Percentiles rank a stretch among this genome's conserved stretches.
These are phyloP conservation scores for Oreochromis niloticus DNA, from an alignment of 2,113 vertebrate genomes.

Conservation along the genomic window DNA sequence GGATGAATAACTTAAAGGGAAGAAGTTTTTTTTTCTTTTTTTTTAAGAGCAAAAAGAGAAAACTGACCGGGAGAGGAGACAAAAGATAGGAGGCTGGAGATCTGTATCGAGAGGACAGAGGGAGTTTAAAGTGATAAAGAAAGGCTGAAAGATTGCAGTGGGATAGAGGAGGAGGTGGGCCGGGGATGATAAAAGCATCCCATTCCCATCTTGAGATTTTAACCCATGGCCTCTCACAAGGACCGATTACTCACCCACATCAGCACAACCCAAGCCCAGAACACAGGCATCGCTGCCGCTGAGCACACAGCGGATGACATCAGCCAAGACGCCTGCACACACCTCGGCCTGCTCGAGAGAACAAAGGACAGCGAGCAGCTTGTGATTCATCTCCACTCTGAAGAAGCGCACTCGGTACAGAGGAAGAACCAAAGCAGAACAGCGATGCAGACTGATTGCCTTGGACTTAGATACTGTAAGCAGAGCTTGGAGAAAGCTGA, in stretches of 20 bases:
- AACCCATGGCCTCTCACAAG: constrained; percentile 43
- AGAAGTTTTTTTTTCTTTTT: neutral
- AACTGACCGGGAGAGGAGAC: neutral
- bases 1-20: neutral
- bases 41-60: neutral
- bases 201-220: constrained; percentile 39
- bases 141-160: constrained; percentile 24
- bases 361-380: constrained; percentile 28
- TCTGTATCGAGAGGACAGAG: neutral
- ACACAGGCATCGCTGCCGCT: constrained; percentile 65
- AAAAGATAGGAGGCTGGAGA: neutral
- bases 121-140: constrained; percentile 2
- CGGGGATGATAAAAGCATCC: constrained; percentile 25
- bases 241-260: constrained; percentile 62
- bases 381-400: constrained; percentile 25
- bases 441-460: neutral
- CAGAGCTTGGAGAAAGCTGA: neutral
- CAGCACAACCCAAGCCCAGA: constrained; percentile 54
- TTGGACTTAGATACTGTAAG: constrained; percentile 14
- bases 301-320: constrained; percentile 67
- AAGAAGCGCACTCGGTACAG: neutral
- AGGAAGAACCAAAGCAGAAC: neutral
- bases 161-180: neutral
- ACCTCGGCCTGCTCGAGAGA: constrained; percentile 56
- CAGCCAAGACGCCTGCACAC: constrained; percentile 60